Evolutionary conservation across 1,140 invertebrate genomes (phyloP).

Genomic region (Drosophila suzukii): DNA sequence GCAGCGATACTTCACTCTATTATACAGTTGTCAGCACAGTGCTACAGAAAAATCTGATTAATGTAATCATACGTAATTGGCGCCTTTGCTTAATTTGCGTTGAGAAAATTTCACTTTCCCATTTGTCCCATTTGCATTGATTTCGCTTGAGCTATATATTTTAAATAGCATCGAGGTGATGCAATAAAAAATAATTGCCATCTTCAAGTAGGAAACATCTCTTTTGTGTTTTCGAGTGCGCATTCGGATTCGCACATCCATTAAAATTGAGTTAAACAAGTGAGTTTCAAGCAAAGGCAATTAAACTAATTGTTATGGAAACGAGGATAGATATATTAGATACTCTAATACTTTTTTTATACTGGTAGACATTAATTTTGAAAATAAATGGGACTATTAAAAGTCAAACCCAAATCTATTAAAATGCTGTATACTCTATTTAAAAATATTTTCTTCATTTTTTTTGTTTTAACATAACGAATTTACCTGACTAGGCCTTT

Average conservation of each 20-base stretch:
- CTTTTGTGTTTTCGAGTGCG: conserved; percentile 9
- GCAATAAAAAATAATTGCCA: conserved; percentile 24
- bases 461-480: neutral
- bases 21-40: conserved; percentile 61
- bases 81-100: conserved; percentile 30
- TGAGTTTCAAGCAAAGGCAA: conserved; percentile 4
- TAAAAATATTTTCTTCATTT: neutral
- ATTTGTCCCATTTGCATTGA: conserved; percentile 33
- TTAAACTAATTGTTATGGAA: conserved; percentile 7
- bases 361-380: too few species aligned
- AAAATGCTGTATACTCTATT: neutral
- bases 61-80: conserved; percentile 67
- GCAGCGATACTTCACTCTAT: conserved; percentile 50
- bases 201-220: conserved; percentile 26
- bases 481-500: neutral
- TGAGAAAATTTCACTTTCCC: conserved; percentile 53
- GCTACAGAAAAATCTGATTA: conserved; percentile 51
- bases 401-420: too few species aligned
- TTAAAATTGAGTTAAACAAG: conserved; percentile 15
- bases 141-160: conserved; percentile 8
- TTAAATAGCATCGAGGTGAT: conserved; percentile 13
- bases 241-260: conserved; percentile 22
- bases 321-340: neutral
- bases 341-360: neutral
- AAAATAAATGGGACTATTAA: too few species aligned